Evolutionary conservation across 1,140 invertebrate species (phyloP), one percentile per base, ranked within the genome.

Genomic region (Zaprionus nigranus): DNA sequence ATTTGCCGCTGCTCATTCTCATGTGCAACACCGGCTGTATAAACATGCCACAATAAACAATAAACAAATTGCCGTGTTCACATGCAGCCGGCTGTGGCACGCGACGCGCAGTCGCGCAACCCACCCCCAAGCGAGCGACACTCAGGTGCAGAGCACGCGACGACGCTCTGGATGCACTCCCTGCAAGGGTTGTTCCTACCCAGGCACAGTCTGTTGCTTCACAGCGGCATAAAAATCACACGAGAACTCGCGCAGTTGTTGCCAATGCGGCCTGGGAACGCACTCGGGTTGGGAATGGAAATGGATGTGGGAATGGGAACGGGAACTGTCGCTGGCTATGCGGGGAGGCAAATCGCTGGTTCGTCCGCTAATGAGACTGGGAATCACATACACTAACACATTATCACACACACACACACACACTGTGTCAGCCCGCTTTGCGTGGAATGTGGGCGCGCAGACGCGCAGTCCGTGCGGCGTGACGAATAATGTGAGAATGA

Each of bases 51-150:
- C 71, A 90, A 51, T 51, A 51, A 51, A 46, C 40, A 46, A 38
- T 71, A 75, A 88, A 90, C 85, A 66, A 88, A 88, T 79, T 90
- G 78, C 70, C 73, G 58, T 84, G 81, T 81, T 66, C 84, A 90
- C 81, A 76, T 53, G 20, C 15, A n/a, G 13, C 15, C 26, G 46
- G 24, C 46, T 1, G 53, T 53, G 71, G 78, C 84, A 87, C 84
- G 84, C 85, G 81, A 71, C 75, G 46, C 46, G 20, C 40, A 38
- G 0, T 51, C 24, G n/a, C 11, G 7, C 59, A 78, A 75, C 1
- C 84, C 61, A 86, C 84, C 83, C 83, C 63, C 54, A 49, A 49
- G 46, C 61, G 0, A 5, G 46, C 46, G 60, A 66, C 61, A 65
- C 54, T 82, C 83, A 88, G 83, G 76, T 87, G 84, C 84, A 36